Conservation (phyloP, 2,797 vertebrate species). For the Crenuchus spilurus region DNA sequence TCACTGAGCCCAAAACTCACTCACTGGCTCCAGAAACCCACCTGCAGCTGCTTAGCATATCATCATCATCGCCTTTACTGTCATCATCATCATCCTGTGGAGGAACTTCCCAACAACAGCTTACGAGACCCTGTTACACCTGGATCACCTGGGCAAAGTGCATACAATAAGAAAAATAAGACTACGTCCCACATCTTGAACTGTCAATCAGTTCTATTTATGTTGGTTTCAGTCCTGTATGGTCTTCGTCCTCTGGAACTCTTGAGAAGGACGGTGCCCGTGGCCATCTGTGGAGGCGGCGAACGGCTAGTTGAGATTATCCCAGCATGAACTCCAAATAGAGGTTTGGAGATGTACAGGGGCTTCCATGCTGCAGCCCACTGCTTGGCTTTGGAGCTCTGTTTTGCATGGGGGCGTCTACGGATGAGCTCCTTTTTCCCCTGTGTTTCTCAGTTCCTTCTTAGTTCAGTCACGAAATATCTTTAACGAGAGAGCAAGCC, state of each 20-base stretch:
- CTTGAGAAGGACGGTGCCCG: neutral
- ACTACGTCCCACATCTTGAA: slow-evolving; percentile 28
- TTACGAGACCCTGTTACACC: too few species aligned
- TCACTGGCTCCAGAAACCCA: slow-evolving; percentile 51
- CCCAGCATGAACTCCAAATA: slow-evolving; percentile 29
- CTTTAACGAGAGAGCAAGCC: neutral
- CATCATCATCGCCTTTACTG: slow-evolving; percentile 48
- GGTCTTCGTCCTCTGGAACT: slow-evolving; percentile 13
- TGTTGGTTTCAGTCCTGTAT: too few species aligned
- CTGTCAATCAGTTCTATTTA: slow-evolving; percentile 42
- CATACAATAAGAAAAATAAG: slow-evolving; percentile 11
- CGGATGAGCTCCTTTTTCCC: neutral
- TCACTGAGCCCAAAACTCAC: slow-evolving; percentile 39
- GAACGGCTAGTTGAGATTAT: slow-evolving; percentile 29
- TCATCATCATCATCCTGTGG: slow-evolving; percentile 24
- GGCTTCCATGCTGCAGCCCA: slow-evolving; percentile 38
- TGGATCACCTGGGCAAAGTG: slow-evolving; percentile 41
- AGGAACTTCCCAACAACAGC: slow-evolving; percentile 34
- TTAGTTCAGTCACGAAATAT: neutral
- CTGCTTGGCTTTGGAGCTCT: slow-evolving; percentile 7
- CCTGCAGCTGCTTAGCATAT: slow-evolving; percentile 48
- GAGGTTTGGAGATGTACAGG: slow-evolving; percentile 22
- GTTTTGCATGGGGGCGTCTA: slow-evolving; percentile 49
- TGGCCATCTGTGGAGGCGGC: slow-evolving; percentile 20
- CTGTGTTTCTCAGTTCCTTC: neutral